A percentile compares a stretch with the other conserved stretches of the same genome.
phyloP scores from a whole-genome alignment of 2,113 vertebrate species.

The Raja brachyura region DNA sequence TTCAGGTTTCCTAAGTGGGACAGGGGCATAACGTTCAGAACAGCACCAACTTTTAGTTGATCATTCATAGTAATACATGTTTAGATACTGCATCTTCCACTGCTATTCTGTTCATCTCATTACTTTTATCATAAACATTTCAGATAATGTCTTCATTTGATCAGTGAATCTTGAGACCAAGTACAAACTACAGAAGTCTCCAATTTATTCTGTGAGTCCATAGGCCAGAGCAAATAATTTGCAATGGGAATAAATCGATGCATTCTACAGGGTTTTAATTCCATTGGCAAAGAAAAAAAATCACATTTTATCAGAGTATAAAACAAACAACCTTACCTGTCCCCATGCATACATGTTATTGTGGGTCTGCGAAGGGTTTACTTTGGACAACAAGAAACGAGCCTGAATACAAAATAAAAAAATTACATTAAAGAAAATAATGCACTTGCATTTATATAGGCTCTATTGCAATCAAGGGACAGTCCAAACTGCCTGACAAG shows the following conservation, averaged over 20 bases:
- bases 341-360: slow-evolving; percentile 98
- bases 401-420: slow-evolving; percentile 61
- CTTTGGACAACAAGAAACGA: slow-evolving; percentile 93
- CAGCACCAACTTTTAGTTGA: neutral
- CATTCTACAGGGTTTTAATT: no score
- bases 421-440: slow-evolving; percentile 1
- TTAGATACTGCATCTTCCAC: neutral
- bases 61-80: neutral
- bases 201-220: neutral
- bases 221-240: neutral
- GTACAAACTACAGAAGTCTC: neutral
- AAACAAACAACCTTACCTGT: slow-evolving; percentile 65
- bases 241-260: neutral
- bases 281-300: no score
- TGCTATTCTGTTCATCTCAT: neutral
- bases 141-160: slow-evolving; percentile 8
- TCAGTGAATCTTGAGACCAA: neutral
- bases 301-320: neutral
- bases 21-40: neutral
- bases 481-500: neutral
- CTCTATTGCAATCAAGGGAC: neutral
- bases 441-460: neutral
- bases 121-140: neutral
- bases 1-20: no score
- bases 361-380: slow-evolving; percentile 96